Conservation (phyloP, 2,113 vertebrate species). For the Sturnira hondurensis region DNA sequence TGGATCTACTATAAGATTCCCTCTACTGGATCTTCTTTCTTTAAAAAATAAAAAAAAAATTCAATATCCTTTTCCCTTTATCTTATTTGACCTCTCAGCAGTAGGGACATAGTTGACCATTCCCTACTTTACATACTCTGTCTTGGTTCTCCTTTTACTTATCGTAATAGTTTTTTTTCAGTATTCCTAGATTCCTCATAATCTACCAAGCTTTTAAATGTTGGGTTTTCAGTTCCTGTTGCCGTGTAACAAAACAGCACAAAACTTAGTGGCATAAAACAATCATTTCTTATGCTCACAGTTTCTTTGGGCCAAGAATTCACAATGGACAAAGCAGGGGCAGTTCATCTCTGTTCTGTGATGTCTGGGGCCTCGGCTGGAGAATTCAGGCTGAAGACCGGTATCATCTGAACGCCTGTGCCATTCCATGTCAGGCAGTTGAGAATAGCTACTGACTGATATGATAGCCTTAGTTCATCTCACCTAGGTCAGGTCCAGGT, state of each 20-base stretch:
- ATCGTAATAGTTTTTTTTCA: neutral
- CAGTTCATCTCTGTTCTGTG: neutral
- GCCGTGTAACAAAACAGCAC: neutral
- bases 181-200: neutral
- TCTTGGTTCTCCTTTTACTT: neutral
- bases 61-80: neutral
- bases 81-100: neutral
- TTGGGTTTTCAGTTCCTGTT: constrained; percentile 15
- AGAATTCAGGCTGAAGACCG: neutral
- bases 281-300: neutral
- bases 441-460: neutral
- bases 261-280: constrained; percentile 4
- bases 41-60: too few species aligned
- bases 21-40: too few species aligned
- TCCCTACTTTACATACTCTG: neutral
- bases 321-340: neutral
- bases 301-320: constrained; percentile 9
- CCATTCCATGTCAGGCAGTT: neutral
- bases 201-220: neutral
- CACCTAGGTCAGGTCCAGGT: neutral
- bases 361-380: neutral
- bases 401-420: neutral
- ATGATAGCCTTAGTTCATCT: neutral
- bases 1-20: too few species aligned
- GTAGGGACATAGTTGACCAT: neutral